Evolutionary conservation across 1,140 invertebrate genomes (phyloP).

Genomic region (Homarus americanus): DNA sequence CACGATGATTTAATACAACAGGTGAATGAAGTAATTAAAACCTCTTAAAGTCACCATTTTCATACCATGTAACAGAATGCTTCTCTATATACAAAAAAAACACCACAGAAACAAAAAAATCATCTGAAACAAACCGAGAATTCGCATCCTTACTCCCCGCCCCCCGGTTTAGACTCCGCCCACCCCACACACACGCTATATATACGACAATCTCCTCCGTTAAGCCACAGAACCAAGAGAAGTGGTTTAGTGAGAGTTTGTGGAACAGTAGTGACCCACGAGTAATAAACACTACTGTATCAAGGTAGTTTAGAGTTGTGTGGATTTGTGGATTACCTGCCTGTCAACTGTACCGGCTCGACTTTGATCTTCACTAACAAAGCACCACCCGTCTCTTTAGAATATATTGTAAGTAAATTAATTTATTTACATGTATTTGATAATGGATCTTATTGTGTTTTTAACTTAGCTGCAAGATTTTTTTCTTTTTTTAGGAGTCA

Average conservation of each 20-base stretch:
- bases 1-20: neutral
- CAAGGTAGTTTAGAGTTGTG: neutral
- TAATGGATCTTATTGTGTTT: neutral
- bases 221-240: neutral
- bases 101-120: neutral
- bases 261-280: neutral
- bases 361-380: neutral
- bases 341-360: no score
- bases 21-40: neutral
- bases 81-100: neutral
- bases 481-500: no score
- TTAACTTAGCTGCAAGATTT: no score
- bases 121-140: neutral
- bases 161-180: neutral
- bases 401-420: neutral
- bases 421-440: neutral
- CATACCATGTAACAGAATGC: no score
- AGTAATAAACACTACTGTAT: neutral
- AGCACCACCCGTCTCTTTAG: neutral
- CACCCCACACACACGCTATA: neutral
- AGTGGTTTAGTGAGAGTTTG: neutral
- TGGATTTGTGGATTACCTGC: no score
- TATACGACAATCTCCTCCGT: neutral
- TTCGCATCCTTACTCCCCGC: neutral
- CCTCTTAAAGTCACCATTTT: no score